Conservation (phyloP, 1,140 invertebrate species). For the Aricia agestis region DNA sequence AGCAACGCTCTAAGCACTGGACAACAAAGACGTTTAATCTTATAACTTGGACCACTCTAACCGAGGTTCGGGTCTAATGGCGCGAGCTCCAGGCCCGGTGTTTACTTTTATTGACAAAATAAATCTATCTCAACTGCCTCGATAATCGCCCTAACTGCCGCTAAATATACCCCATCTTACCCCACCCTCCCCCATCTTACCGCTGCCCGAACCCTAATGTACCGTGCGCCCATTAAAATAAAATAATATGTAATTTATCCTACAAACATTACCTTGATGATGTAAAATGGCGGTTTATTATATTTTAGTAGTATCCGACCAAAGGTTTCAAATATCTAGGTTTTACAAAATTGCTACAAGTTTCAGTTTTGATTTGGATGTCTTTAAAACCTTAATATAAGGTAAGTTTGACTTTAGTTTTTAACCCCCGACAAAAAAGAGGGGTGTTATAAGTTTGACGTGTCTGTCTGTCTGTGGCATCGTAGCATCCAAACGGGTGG, state of each 20-base stretch:
- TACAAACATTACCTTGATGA: neutral
- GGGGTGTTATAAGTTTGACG: no score
- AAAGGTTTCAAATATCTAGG: no score
- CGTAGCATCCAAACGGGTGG: no score
- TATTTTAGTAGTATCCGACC: no score
- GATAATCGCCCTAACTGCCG: constrained; percentile 67
- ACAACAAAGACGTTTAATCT: neutral
- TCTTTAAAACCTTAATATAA: no score
- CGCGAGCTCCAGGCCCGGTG: constrained; percentile 47
- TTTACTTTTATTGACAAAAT: constrained; percentile 74
- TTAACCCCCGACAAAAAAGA: no score
- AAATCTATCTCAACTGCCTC: constrained; percentile 68
- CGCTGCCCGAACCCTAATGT: constrained; percentile 26
- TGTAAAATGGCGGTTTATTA: no score
- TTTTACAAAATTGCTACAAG: no score
- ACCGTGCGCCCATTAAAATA: constrained; percentile 4
- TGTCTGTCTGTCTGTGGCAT: no score
- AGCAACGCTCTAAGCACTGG: no score
- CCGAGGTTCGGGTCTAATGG: constrained; percentile 59
- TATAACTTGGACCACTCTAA: constrained; percentile 19
- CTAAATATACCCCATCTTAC: constrained; percentile 40
- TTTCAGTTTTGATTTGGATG: no score
- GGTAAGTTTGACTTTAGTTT: no score
- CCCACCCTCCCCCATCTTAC: constrained; percentile 21
- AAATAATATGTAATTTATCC: neutral